Conservation (phyloP, 2,797 vertebrate genomes). For the Parauchenoglanis punctatus region DNA sequence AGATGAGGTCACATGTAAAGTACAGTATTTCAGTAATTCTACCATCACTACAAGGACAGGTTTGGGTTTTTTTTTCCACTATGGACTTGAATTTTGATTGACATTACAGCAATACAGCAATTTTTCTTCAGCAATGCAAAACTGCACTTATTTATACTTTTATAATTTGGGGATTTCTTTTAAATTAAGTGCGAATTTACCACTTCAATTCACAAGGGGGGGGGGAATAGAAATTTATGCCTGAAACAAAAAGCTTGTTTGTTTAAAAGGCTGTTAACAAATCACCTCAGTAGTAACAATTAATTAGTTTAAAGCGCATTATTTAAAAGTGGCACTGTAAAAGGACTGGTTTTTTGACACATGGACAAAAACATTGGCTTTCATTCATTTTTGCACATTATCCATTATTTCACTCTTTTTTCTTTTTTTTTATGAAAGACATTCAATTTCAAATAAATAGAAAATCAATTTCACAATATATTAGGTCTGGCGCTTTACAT, state of each 20-base stretch:
- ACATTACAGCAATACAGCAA: conserved; percentile 22
- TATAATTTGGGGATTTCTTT: conserved; percentile 3
- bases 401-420: conserved; percentile 18
- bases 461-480: conserved; percentile 55
- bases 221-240: neutral
- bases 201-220: neutral
- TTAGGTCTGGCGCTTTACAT: conserved; percentile 39
- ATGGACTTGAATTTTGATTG: neutral
- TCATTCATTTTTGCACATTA: conserved; percentile 5
- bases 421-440: conserved; percentile 45
- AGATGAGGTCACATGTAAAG: conserved; percentile 19
- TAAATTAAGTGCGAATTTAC: neutral
- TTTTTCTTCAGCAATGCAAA: conserved; percentile 23
- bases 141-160: conserved; percentile 10
- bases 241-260: conserved; percentile 30
- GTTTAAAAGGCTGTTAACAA: conserved; percentile 34
- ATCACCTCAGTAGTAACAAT: conserved; percentile 64
- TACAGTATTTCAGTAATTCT: conserved; percentile 34
- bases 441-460: conserved; percentile 60
- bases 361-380: conserved; percentile 38
- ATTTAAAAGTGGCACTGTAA: conserved; percentile 53
- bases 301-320: conserved; percentile 63
- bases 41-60: conserved; percentile 11
- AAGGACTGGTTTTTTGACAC: conserved; percentile 42
- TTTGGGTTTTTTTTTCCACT: neutral